Conservation (phyloP, 2,797 vertebrate species). For the Falco peregrinus region DNA sequence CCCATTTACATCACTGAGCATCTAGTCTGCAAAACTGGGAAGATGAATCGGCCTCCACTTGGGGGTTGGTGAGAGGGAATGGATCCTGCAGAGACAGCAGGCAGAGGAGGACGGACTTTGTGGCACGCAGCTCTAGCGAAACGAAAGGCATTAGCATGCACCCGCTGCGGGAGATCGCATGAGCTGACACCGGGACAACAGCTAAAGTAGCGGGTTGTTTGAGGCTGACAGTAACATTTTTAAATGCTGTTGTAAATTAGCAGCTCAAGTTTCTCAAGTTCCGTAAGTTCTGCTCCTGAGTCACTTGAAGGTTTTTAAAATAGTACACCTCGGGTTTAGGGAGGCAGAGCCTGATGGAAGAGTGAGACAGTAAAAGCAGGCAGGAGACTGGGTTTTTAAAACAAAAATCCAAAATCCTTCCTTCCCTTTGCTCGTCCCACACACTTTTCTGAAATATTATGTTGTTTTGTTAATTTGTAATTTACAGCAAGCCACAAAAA, state of each 20-base stretch:
- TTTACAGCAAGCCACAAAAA: conserved; percentile 10
- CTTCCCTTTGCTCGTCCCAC: neutral
- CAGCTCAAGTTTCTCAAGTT: neutral
- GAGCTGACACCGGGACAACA: neutral
- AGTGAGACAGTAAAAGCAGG: neutral
- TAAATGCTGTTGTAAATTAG: neutral
- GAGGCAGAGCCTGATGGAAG: neutral
- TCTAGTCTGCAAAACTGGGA: neutral
- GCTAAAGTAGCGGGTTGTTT: neutral
- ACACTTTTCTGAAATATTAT: conserved; percentile 24
- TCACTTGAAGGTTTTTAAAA: neutral
- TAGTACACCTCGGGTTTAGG: neutral
- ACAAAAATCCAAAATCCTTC: neutral
- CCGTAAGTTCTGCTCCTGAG: neutral
- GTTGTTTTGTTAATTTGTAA: conserved; percentile 11
- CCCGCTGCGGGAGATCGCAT: neutral
- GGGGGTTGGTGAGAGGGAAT: neutral
- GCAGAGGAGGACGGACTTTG: neutral
- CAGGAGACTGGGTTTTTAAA: neutral
- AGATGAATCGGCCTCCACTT: neutral
- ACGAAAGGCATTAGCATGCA: neutral
- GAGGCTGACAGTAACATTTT: neutral
- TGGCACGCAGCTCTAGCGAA: neutral
- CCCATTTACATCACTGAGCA: neutral
- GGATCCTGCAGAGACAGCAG: neutral